Evolutionary conservation across 2,113 vertebrate genomes (phyloP).

Genomic region (Chiloscyllium plagiosum): DNA sequence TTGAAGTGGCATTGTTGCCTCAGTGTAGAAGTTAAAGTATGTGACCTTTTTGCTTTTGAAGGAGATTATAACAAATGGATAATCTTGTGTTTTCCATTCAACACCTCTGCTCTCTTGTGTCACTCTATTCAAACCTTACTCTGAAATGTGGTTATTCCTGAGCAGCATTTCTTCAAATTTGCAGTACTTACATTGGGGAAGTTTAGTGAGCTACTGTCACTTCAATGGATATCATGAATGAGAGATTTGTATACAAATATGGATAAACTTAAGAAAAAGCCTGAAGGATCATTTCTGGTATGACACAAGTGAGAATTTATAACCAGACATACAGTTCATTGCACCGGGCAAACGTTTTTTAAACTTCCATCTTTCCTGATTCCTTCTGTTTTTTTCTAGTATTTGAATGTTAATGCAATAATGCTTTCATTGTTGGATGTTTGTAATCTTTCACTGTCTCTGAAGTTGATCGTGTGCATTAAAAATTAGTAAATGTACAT

Average conservation of each 20-base stretch:
- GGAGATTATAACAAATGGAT: not conserved
- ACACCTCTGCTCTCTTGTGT: not conserved
- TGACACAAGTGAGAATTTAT: not conserved
- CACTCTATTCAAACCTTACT: not conserved
- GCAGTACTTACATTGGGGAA: not conserved
- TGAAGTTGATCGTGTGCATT: not conserved
- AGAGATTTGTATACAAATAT: not conserved
- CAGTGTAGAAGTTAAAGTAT: not conserved
- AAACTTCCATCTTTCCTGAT: not conserved
- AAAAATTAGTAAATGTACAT: not conserved
- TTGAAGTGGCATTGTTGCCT: not conserved
- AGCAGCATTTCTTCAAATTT: not conserved
- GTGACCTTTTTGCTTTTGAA: not conserved
- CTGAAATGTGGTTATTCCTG: not conserved
- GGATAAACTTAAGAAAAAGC: not conserved
- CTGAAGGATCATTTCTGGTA: not conserved
- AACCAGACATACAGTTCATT: not conserved
- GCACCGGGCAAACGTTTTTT: not conserved
- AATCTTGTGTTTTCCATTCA: not conserved
- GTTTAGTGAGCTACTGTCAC: not conserved
- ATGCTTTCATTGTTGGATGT: too few species aligned
- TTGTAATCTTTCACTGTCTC: not conserved
- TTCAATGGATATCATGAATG: not conserved
- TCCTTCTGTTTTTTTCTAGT: not conserved
- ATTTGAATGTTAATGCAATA: not conserved